Evolutionary conservation across 1,140 invertebrate species (phyloP).

Genomic region (Ylistrum balloti): DNA sequence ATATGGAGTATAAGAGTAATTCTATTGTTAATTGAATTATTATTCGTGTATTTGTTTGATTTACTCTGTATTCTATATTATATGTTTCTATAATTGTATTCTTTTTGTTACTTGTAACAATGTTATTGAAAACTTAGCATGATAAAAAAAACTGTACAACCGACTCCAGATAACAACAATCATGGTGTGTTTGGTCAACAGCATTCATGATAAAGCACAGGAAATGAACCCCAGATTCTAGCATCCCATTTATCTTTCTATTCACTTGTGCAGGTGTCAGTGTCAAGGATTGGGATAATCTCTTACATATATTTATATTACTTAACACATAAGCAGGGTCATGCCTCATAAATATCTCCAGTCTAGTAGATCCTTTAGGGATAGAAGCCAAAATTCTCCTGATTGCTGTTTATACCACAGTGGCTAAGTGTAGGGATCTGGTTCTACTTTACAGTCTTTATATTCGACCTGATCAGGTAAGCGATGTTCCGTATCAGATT

Average conservation of each 20-base stretch:
- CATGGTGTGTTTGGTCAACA: too few species aligned
- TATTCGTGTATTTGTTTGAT: too few species aligned
- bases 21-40: too few species aligned
- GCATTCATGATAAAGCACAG: too few species aligned
- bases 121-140: too few species aligned
- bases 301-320: constrained; percentile 29
- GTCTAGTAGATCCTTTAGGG: neutral
- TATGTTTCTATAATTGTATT: too few species aligned
- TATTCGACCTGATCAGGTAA: neutral
- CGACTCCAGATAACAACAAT: too few species aligned
- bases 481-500: neutral
- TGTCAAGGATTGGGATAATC: neutral
- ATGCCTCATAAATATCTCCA: constrained; percentile 34
- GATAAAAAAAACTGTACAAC: too few species aligned
- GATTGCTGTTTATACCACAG: neutral
- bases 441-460: constrained; percentile 10
- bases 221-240: neutral
- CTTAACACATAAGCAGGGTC: constrained; percentile 33
- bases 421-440: neutral
- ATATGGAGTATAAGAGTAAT: too few species aligned
- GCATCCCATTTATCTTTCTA: neutral
- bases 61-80: too few species aligned
- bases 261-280: neutral
- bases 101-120: too few species aligned
- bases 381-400: neutral